phyloP scores from a whole-genome alignment of 2,113 vertebrate genomes.

The Microcebus jonahi region DNA sequence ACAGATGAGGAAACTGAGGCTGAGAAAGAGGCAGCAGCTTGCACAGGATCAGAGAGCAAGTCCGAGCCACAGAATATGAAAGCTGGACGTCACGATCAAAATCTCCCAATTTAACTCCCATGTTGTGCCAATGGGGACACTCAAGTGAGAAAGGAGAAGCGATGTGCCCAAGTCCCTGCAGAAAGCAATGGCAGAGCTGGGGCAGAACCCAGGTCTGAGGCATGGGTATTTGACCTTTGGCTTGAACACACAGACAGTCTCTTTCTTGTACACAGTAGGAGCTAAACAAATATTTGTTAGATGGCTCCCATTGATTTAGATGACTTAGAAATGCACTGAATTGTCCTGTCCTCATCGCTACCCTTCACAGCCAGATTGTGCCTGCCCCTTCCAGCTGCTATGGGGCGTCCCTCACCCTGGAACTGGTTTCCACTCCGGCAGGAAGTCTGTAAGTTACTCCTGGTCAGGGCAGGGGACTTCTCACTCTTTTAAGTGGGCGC shows the following conservation, averaged over 20 bases:
- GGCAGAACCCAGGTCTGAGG: not conserved
- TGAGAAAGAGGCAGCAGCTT: not conserved
- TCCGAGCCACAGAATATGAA: not conserved
- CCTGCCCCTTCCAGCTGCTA: not conserved
- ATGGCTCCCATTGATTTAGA: not conserved
- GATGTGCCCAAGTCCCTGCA: not conserved
- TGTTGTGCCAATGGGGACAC: not conserved
- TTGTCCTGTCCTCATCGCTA: not conserved
- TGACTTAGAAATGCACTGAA: not conserved
- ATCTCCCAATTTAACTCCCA: not conserved
- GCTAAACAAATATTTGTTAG: not conserved
- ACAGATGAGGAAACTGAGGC: slow-evolving; percentile 61
- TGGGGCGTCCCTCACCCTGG: not conserved
- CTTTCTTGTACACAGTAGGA: not conserved
- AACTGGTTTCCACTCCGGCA: not conserved
- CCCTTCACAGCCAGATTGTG: not conserved
- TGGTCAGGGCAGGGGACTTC: not conserved
- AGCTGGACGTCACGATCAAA: not conserved
- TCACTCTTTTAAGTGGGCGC: not conserved
- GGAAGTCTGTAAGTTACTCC: not conserved
- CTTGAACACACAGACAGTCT: not conserved
- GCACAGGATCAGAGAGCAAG: not conserved
- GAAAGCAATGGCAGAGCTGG: not conserved
- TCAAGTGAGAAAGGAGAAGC: not conserved
- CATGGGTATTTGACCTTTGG: not conserved